Percentiles rank a stretch among this genome's conserved stretches.
Evolutionary conservation across 2,797 vertebrate species (phyloP).

Genomic region (Oreochromis grahami): DNA sequence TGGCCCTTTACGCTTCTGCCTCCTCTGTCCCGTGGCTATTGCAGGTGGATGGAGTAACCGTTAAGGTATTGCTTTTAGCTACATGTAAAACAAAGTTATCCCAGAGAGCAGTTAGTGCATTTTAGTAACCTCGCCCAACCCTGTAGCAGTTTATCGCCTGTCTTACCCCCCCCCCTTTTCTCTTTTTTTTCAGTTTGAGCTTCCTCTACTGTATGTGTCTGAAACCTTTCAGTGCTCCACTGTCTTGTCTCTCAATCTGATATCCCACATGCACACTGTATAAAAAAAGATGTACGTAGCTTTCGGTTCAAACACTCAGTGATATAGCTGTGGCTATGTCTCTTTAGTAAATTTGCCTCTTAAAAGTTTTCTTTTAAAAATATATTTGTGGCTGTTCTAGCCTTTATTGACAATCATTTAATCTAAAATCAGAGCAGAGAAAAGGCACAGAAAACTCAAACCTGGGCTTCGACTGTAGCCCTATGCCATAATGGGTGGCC

Average conservation of each 20-base stretch:
- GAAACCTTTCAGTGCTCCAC: not conserved
- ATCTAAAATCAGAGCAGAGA: not conserved
- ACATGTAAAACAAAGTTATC: slow-evolving; percentile 32
- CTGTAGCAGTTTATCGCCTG: slow-evolving; percentile 6
- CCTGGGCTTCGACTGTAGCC: not conserved
- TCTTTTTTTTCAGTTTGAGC: not conserved
- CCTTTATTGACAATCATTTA: not conserved
- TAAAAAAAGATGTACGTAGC: not conserved
- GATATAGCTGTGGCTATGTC: not conserved
- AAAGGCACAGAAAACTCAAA: not conserved
- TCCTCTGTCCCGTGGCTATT: slow-evolving; percentile 61
- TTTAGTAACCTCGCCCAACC: slow-evolving; percentile 28
- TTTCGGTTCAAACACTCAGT: not conserved
- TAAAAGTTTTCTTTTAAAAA: not conserved
- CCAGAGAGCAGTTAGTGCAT: slow-evolving; percentile 43
- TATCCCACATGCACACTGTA: not conserved
- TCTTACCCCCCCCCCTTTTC: not conserved
- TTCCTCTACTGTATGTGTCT: not conserved
- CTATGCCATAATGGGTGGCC: not conserved
- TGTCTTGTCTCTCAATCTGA: not conserved
- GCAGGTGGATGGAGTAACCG: slow-evolving; percentile 70
- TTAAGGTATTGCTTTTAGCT: slow-evolving; percentile 74
- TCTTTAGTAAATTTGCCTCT: not conserved
- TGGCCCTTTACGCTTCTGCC: slow-evolving; percentile 37
- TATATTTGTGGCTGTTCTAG: not conserved